Base-by-base conservation (phyloP, 2,888 invertebrate species). In the Clitarchus hookeri region DNA sequence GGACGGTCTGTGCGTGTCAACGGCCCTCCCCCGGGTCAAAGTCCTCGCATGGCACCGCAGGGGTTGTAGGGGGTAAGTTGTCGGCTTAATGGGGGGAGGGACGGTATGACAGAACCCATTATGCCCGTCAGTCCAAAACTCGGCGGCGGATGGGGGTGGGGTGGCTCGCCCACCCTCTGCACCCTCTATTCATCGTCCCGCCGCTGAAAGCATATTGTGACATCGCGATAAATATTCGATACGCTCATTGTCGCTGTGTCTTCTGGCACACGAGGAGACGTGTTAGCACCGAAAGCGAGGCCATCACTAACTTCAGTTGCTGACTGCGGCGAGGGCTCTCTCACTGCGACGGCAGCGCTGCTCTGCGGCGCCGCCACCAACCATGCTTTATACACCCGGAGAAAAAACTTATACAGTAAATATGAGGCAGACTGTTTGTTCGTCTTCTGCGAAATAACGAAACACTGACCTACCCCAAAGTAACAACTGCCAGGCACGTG, bases 151-250 rank as follows among this genome's bases (percentile, higher is more conserved):
- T 16, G 53, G 65, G n/a, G 65, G 16, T 16, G 53, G 53, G 53
- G 53, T 53, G 53, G 53, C 13, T 11, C 19, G n/a, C 3, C 65
- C 19, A 16, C 65, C 65, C 19, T 23, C 65, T n/a, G 13, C 65
- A 65, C 19, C 65, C 65, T n/a, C 65, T 9, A 65, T 23, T 23
- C n/a, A 23, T n/a, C 23, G 65, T n/a, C 65, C 19, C n/a, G 19
- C 65, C n/a, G 65, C n/a, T 65, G 65, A 65, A 65, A n/a, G 65
- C 65, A 65, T 65, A 65, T 65, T 65, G 65, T 65, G 65, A 65
- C 65, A 65, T 65, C 65, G 65, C 65, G 16, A 65, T 65, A 65
- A 65, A 65, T 65, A 65, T n/a, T 65, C 23, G 65, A 65, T 65
- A 19, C 65, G 65, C 65, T 65, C 16, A 65, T n/a, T 65, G 65